Evolutionary conservation across 2,888 invertebrate genomes (phyloP).

Genomic region (Rhimphoctona megacephalus): DNA sequence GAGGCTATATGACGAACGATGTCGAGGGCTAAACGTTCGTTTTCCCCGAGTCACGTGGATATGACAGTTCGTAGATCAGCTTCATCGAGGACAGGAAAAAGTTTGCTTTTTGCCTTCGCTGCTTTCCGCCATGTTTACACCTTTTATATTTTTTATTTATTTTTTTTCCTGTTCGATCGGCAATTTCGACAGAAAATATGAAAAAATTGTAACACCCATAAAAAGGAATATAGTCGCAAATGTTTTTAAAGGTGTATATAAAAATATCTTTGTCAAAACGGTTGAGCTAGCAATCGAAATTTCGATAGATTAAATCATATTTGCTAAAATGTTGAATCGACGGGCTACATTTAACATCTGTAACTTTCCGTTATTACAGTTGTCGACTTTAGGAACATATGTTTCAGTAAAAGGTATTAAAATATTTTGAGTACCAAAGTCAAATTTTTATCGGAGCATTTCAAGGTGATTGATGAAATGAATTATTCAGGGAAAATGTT

Average conservation of each 20-base stretch:
- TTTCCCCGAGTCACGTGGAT: constrained; percentile 76
- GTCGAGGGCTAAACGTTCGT: constrained; percentile 61
- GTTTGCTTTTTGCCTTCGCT: constrained; percentile 17
- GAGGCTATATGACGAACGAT: constrained; percentile 54
- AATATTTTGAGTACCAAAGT: neutral
- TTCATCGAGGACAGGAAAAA: constrained; percentile 51
- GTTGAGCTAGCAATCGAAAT: neutral
- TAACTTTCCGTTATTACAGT: neutral
- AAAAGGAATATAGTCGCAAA: neutral
- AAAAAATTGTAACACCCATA: neutral
- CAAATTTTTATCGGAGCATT: no score
- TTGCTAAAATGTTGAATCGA: neutral
- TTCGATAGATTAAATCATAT: neutral
- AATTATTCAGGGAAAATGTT: neutral
- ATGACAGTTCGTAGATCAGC: constrained; percentile 76
- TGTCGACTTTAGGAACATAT: neutral
- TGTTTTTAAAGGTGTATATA: neutral
- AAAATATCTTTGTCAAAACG: neutral
- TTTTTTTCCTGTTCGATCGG: neutral
- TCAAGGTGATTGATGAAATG: no score
- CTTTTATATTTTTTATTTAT: constrained; percentile 11
- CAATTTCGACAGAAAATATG: neutral
- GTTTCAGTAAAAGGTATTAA: neutral
- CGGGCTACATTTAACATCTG: neutral
- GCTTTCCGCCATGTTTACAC: constrained; percentile 10